Evolutionary conservation across 2,888 invertebrate genomes (phyloP).

Genomic region (Antheraea yamamai): DNA sequence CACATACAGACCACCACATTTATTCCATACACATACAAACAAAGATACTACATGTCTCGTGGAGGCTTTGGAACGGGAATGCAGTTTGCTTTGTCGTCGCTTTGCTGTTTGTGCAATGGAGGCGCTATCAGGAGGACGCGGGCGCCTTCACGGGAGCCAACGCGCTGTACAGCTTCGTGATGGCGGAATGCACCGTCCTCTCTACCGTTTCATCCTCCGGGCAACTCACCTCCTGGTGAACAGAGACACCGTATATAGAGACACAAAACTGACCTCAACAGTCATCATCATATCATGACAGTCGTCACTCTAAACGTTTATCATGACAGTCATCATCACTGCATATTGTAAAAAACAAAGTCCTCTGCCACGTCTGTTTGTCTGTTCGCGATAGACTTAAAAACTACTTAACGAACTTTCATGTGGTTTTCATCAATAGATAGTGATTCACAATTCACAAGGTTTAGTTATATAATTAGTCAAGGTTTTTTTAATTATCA

Average conservation of each 20-base stretch:
- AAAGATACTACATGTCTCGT: background rate
- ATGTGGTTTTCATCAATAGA: no score
- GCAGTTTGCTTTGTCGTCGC: background rate
- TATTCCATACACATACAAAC: background rate
- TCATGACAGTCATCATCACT: no score
- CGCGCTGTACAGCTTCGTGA: slow-evolving; percentile 92
- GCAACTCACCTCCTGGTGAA: slow-evolving; percentile 89
- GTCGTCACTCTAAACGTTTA: no score
- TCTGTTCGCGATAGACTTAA: no score
- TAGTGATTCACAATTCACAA: no score
- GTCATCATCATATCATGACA: no score
- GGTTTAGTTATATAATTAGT: no score
- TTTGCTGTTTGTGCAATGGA: background rate
- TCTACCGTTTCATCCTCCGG: slow-evolving; percentile 90
- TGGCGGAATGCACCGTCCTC: slow-evolving; percentile 92
- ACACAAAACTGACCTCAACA: no score
- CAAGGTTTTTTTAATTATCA: no score
- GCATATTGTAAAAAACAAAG: no score
- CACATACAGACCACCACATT: background rate
- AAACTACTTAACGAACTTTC: no score
- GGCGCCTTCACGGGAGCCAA: slow-evolving; percentile 80
- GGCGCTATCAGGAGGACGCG: slow-evolving; percentile 22
- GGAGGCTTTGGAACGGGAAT: background rate
- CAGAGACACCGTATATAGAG: background rate
- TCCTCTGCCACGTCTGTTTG: no score